phyloP scores from a whole-genome alignment of 2,797 vertebrate species.

The Melanotaenia pygmaea region DNA sequence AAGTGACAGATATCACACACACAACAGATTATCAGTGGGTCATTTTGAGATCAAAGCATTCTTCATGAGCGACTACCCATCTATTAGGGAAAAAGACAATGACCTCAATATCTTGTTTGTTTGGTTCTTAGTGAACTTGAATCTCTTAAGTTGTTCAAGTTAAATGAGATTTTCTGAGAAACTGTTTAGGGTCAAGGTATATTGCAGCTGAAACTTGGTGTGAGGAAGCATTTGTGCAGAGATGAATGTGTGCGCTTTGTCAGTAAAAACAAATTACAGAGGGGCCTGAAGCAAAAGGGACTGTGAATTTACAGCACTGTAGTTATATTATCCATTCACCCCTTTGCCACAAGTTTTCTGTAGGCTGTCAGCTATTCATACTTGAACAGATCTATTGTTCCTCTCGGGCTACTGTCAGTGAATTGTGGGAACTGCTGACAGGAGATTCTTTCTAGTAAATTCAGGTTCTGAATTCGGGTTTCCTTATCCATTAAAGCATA shows the following conservation, averaged over 20 bases:
- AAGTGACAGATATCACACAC: conserved; percentile 75
- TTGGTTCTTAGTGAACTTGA: conserved; percentile 4
- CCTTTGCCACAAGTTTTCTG: conserved; percentile 31
- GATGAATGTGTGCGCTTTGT: neutral
- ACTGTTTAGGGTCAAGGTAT: neutral
- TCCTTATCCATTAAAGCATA: neutral
- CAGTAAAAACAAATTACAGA: conserved; percentile 1
- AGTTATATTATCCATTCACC: conserved; percentile 43
- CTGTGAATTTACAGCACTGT: conserved; percentile 29
- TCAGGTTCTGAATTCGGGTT: conserved; percentile 24
- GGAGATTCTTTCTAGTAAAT: conserved; percentile 54
- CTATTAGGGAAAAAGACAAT: conserved; percentile 48
- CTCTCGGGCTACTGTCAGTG: conserved; percentile 53
- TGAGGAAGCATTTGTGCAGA: neutral
- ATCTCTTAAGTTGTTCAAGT: conserved; percentile 7
- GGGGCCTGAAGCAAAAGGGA: neutral
- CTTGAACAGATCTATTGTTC: conserved; percentile 67
- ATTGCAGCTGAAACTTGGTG: neutral
- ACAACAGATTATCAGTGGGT: conserved; percentile 60
- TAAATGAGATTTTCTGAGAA: conserved; percentile 2
- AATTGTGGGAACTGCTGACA: conserved; percentile 59
- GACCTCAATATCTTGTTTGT: conserved; percentile 49
- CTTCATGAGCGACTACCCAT: conserved; percentile 61
- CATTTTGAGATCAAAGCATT: conserved; percentile 67
- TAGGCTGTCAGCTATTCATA: conserved; percentile 52